Evolutionary conservation across 2,888 invertebrate species (phyloP), one percentile per base, ranked within the genome.

Genomic region (Drosophila lutescens): DNA sequence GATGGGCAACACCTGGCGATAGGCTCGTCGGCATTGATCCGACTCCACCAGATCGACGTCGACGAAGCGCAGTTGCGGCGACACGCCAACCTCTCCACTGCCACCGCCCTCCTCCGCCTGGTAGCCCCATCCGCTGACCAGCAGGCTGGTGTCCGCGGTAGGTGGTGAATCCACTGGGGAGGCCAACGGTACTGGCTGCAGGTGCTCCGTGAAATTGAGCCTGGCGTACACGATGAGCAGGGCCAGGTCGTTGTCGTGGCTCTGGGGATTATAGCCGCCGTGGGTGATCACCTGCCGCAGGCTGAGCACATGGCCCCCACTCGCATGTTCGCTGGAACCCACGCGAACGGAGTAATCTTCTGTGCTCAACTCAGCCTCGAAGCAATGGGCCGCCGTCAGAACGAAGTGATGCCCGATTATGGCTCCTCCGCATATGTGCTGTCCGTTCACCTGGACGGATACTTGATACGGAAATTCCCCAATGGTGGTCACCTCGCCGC

Each of bases 101-200:
- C 6, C 78, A 0, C 77, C 40, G 2, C 41, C 84, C 32, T 70
- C 69, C 43, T 90, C 90, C 40, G 70, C 77, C 61, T 83, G 89
- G 8, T 77, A 63, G 8, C 90, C 91, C 90, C 90, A 90, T 17
- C 90, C 90, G 63, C 87, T 91, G 8, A 90, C 90, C 46, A 78
- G 53, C 0, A 90, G 80, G 0, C 65, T 67, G 6, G 74, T 78
- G 10, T 74, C 51, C 1, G 47, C 1, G 4, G 63, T 68, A 13
- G 86, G 67, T 10, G 44, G 51, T 12, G 44, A 51, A 30, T 81
- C 86, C 53, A 65, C 15, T 4, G 58, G 40, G 1, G 57, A 40
- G 13, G 88, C 84, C 78, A 91, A 53, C 1, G 70, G 58, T 40
- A 91, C 67, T 1, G 90, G 79, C 36, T 87, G 78, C 32, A 87